Base-by-base conservation (phyloP, 1,140 invertebrate genomes). In the Brachionus calyciflorus region DNA sequence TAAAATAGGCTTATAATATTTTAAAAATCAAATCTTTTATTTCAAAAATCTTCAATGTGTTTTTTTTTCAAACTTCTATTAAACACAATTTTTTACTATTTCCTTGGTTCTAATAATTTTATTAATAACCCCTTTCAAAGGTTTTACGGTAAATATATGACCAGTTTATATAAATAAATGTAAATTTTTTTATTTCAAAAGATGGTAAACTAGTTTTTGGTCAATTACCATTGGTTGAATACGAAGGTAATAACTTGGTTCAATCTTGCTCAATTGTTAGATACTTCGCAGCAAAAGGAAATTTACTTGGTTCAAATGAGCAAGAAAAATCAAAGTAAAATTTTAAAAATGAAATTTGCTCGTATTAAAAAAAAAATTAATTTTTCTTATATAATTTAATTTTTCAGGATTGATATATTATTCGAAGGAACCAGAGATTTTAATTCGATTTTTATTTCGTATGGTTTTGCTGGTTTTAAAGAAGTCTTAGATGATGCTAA, bases 141-240 rank as follows among this genome's bases (percentile, higher is more conserved):
- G n/a, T n/a, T n/a, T n/a, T n/a, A n/a, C n/a, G n/a, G n/a, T n/a
- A n/a, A n/a, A n/a, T n/a, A n/a, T n/a, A n/a, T n/a, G n/a, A n/a
- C n/a, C n/a, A n/a, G n/a, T n/a, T n/a, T n/a, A n/a, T n/a, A n/a
- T n/a, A n/a, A n/a, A n/a, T n/a, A 44, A 28, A 41, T 1, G 12
- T 0, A 44, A 30, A 44, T 46, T 28, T 9, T 19, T 17, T 12
- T 19, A 19, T 41, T 28, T 65, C 37, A 14, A n/a, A 17, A 65
- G 60, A 65, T 7, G 60, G 60, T n/a, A 68, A 77, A 65, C 26
- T 78, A n/a, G n/a, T 68, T 10, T 79, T 76, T 37, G 55, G 75
- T 7, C 79, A 79, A 41, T 40, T 79, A 14, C 79, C 79, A 17
- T n/a, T 78, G 26, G 21, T 79, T 12, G 73, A 78, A 26, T 78